Conservation (phyloP, 92 coral and sea anemone species). For the Blastomussa wellsi region DNA sequence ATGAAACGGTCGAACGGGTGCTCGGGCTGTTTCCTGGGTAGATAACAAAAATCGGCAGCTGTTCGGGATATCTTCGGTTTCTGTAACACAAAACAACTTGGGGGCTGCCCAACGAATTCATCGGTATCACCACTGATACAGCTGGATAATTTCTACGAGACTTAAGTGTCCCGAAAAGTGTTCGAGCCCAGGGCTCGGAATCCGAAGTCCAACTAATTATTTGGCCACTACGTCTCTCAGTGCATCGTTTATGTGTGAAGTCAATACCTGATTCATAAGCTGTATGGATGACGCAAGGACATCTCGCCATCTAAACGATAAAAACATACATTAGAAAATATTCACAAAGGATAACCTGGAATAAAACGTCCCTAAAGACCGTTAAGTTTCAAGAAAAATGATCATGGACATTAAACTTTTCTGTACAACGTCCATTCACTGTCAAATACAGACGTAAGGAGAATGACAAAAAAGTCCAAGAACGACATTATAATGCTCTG, state of each 20-base stretch:
- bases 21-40: not conserved
- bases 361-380: not conserved
- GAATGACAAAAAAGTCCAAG: not conserved
- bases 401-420: not conserved
- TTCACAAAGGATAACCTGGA: not conserved
- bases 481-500: not conserved
- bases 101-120: no score
- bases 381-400: not conserved
- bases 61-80: not conserved
- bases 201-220: no score
- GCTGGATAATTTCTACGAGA: no score
- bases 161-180: no score
- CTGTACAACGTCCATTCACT: not conserved
- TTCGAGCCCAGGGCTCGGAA: no score
- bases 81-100: not conserved
- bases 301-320: constrained; percentile 71
- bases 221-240: not conserved
- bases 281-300: constrained; percentile 83
- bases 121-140: no score
- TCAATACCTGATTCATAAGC: constrained; percentile 85
- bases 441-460: not conserved
- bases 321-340: constrained; percentile 1
- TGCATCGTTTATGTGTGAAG: not conserved
- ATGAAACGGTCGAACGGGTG: no score
- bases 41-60: not conserved